phyloP scores from a whole-genome alignment of 2,888 invertebrate species.

The Cephus pulcher region DNA sequence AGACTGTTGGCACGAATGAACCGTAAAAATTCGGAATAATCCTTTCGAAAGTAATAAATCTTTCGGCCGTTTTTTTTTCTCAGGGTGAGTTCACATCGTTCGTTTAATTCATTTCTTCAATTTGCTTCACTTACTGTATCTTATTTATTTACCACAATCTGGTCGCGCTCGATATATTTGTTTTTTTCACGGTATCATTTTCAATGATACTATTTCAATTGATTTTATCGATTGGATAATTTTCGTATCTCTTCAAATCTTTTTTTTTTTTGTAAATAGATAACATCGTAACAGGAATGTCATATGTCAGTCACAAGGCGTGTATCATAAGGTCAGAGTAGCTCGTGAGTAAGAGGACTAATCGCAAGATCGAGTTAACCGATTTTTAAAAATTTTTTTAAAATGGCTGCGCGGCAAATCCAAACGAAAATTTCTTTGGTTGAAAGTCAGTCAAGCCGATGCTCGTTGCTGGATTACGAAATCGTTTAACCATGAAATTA shows the following conservation, averaged over 20 bases:
- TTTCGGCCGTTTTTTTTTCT: neutral
- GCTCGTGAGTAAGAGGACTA: neutral
- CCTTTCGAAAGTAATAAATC: conserved; percentile 17
- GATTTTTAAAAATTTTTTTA: neutral
- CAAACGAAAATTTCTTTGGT: neutral
- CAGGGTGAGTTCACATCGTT: neutral
- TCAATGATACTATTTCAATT: neutral
- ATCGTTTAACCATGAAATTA: neutral
- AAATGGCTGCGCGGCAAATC: neutral
- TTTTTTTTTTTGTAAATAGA: neutral
- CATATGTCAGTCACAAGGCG: neutral
- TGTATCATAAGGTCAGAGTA: too few relatives aligned
- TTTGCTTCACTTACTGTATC: neutral
- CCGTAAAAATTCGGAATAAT: conserved; percentile 36
- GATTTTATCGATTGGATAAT: neutral
- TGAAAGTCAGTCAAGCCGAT: neutral
- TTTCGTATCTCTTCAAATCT: neutral
- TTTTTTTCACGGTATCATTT: neutral
- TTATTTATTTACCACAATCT: neutral
- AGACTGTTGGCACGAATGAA: conserved; percentile 34
- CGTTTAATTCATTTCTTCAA: neutral
- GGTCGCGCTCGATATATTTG: neutral
- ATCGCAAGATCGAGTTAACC: neutral
- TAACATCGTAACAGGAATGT: neutral
- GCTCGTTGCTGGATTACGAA: neutral